A percentile compares a stretch with the other conserved stretches of the same genome.
phyloP scores from a whole-genome alignment of 1,140 invertebrate species.

The Anoplophora glabripennis region DNA sequence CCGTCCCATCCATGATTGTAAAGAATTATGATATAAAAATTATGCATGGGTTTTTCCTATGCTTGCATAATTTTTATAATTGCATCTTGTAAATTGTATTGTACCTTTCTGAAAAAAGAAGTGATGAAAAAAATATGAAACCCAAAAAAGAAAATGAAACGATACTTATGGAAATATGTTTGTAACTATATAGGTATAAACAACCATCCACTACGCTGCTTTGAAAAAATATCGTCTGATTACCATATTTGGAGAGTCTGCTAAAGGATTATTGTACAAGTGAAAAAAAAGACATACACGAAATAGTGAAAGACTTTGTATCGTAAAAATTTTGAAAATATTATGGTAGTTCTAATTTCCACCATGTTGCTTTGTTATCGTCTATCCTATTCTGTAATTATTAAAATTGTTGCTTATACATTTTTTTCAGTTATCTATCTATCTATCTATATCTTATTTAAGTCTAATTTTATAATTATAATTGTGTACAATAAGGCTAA shows the following conservation, averaged over 20 bases:
- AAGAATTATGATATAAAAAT: constrained; percentile 7
- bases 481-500: background rate
- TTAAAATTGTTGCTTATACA: background rate
- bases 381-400: too few species aligned
- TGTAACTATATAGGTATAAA: constrained; percentile 29
- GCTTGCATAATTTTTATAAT: constrained; percentile 3
- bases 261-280: background rate
- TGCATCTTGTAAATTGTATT: constrained; percentile 11
- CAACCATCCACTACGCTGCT: constrained; percentile 7
- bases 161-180: constrained; percentile 26
- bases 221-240: background rate
- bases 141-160: constrained; percentile 10
- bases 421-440: constrained; percentile 1
- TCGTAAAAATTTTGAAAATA: constrained; percentile 1
- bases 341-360: constrained; percentile 1
- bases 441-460: background rate
- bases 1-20: background rate
- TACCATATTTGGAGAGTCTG: too few species aligned
- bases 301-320: constrained; percentile 2
- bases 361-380: constrained; percentile 2
- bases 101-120: constrained; percentile 7
- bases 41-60: constrained; percentile 1
- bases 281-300: background rate
- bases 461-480: background rate
- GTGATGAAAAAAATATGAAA: constrained; percentile 12